Base-by-base conservation (phyloP, 2,888 invertebrate genomes). In the Hecatera dysodea region DNA sequence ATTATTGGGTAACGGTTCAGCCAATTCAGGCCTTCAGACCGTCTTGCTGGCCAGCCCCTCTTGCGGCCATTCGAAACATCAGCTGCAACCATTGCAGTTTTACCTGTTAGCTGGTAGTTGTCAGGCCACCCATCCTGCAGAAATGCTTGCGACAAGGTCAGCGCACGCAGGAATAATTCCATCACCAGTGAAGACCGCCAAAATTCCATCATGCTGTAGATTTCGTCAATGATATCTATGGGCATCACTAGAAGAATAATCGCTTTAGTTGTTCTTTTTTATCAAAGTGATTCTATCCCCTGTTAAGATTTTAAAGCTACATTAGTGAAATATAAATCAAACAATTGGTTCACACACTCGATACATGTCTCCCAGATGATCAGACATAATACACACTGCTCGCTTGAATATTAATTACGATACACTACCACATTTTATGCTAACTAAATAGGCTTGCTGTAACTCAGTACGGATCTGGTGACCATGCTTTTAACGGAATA, bases 141-240 rank as follows among this genome's bases (percentile, higher is more conserved):
- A 56, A 56, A 36, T 56, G 36, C 56, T 7, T 56, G 56, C 12
- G 56, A 56, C 15, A 56, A 22, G 8, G 56, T 56, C 33, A 56
- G 33, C 2, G 56, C 56, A 56, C 36, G 56, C 3, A 56, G 36
- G 22, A 36, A 56, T n/a, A 22, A 22, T 22, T 36, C 22, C 3
- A 56, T 15, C 36, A 56, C 22, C 15, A 22, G 15, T 17, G 22
- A 56, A 22, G 36, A 56, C 15, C 36, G 15, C 36, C 33, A 56
- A 56, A 56, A 56, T 56, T 36, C 15, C 56, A 22, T 56, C 33
- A 56, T 56, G 22, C 22, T 17, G 15, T 5, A 22, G 22, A 56
- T 17, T 56, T 36, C 22, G 6, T 56, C 56, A 22, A 56, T 3
- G 1, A 36, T 8, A 22, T 56, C 17, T 8, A 17, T 17, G 56